Conservation (phyloP, 2,797 vertebrate genomes). For the Peromyscus melanophrys region DNA sequence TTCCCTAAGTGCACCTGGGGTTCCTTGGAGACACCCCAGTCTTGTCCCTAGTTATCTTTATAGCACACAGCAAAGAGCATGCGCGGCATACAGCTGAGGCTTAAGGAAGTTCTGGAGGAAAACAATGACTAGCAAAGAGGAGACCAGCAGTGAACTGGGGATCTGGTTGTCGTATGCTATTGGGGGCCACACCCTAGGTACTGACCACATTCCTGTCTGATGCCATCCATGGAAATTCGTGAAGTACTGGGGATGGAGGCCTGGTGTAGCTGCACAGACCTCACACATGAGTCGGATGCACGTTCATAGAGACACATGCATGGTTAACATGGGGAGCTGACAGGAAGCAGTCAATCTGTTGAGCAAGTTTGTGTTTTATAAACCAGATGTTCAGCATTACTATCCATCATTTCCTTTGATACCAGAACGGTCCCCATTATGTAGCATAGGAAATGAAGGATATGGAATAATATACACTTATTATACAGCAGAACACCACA, state of each 20-base stretch:
- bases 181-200: not conserved
- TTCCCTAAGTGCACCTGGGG: not conserved
- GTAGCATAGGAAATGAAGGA: slow-evolving; percentile 83
- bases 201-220: not conserved
- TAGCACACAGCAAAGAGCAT: not conserved
- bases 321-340: slow-evolving; percentile 80
- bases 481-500: slow-evolving; percentile 66
- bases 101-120: slow-evolving; percentile 9
- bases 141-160: not conserved
- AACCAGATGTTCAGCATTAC: slow-evolving; percentile 85
- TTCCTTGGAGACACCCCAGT: not conserved
- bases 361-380: slow-evolving; percentile 85
- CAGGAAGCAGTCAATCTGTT: slow-evolving; percentile 85
- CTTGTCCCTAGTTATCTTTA: not conserved
- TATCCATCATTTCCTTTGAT: slow-evolving; percentile 86
- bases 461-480: slow-evolving; percentile 80
- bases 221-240: not conserved
- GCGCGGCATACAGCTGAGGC: not conserved
- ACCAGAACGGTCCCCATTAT: slow-evolving; percentile 79
- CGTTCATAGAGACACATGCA: slow-evolving; percentile 69
- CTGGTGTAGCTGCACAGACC: not conserved
- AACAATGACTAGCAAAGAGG: not conserved
- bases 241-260: not conserved
- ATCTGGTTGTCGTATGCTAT: not conserved
- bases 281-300: slow-evolving; percentile 47